A percentile compares a stretch with the other conserved stretches of the same genome.
Conservation (phyloP, 2,797 vertebrate species). For the Tangara arthus region DNA sequence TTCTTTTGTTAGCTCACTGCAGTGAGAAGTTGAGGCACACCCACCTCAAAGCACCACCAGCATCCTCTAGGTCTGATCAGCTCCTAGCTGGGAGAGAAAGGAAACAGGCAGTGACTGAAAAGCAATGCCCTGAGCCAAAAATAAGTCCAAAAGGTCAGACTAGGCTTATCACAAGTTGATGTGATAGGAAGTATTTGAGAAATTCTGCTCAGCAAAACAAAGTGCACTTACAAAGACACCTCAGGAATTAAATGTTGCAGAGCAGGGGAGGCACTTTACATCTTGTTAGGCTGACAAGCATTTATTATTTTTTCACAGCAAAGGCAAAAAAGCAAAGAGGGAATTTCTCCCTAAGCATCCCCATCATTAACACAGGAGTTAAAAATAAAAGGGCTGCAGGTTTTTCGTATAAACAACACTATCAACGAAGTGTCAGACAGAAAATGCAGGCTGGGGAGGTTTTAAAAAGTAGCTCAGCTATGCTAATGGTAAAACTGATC, state of each 20-base stretch:
- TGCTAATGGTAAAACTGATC: background rate
- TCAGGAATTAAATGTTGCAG: background rate
- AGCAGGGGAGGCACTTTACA: background rate
- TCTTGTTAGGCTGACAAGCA: background rate
- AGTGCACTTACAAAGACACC: background rate
- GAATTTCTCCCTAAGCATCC: background rate
- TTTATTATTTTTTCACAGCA: background rate
- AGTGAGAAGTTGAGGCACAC: background rate
- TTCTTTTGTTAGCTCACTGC: background rate
- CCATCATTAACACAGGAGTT: background rate
- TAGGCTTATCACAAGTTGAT: background rate
- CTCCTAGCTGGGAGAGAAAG: background rate
- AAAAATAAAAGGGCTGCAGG: background rate
- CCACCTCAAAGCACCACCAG: background rate
- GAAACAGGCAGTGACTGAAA: background rate
- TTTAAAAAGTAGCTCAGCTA: background rate
- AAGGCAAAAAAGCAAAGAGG: background rate
- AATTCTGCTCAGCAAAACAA: background rate
- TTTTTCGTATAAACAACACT: background rate
- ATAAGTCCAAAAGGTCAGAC: background rate
- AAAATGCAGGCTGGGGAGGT: background rate
- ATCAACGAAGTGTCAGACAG: background rate
- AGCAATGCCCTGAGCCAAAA: background rate
- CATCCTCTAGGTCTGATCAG: background rate
- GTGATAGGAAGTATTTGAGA: background rate